Conservation (phyloP, 1,140 invertebrate genomes). For the Dolichoris vasculosae region DNA sequence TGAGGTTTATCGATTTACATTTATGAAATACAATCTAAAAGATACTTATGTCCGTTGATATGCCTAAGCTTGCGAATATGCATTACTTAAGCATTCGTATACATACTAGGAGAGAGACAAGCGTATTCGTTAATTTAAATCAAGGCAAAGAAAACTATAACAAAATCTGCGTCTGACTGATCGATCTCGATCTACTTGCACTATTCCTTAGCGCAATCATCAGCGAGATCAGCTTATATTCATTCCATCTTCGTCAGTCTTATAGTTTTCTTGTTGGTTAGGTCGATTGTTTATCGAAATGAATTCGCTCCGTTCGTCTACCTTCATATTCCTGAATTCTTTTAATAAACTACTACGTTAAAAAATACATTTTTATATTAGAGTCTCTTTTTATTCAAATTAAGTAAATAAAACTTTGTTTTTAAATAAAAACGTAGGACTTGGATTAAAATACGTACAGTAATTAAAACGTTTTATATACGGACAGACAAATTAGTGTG, state of each 20-base stretch:
- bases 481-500: neutral
- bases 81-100: neutral
- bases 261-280: too few species aligned
- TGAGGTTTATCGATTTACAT: constrained; percentile 15
- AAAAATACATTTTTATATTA: neutral
- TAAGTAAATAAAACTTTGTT: neutral
- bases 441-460: neutral
- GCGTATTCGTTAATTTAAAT: neutral
- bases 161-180: neutral
- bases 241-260: too few species aligned
- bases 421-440: neutral
- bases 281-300: too few species aligned
- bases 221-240: neutral
- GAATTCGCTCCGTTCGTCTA: too few species aligned
- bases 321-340: too few species aligned
- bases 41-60: neutral
- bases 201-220: neutral
- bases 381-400: neutral
- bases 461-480: constrained; percentile 28
- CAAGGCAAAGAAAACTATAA: neutral
- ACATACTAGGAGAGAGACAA: neutral
- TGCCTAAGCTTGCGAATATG: neutral
- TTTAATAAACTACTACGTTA: too few species aligned
- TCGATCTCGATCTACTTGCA: constrained; percentile 2
- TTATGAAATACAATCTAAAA: constrained; percentile 18